phyloP scores from a whole-genome alignment of 2,113 vertebrate species.

The Pelmatolapia mariae region DNA sequence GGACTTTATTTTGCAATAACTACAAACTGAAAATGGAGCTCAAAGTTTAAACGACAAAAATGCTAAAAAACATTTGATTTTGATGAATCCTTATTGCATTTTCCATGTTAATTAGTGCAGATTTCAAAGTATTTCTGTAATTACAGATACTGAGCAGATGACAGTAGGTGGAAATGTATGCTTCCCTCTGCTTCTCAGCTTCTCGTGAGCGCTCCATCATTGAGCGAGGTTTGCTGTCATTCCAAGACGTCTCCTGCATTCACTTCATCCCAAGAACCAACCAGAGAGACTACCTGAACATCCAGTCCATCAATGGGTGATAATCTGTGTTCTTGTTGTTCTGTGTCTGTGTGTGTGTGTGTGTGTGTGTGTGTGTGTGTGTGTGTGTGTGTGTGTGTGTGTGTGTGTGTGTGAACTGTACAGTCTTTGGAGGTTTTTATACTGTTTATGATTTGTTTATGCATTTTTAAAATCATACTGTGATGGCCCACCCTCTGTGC shows the following conservation, averaged over 20 bases:
- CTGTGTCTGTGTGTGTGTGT: neutral
- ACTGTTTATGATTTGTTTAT: neutral
- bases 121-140: neutral
- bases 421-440: neutral
- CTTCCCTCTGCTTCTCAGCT: conserved; percentile 15
- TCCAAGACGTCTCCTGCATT: conserved; percentile 48
- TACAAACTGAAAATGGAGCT: neutral
- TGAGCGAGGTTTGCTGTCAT: conserved; percentile 50
- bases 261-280: conserved; percentile 11
- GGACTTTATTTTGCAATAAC: neutral
- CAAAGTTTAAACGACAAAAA: neutral
- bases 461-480: neutral
- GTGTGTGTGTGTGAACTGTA: neutral
- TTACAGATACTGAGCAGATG: neutral
- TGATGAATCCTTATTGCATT: neutral
- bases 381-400: neutral
- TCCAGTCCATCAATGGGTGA: conserved; percentile 57
- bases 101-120: neutral
- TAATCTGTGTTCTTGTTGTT: neutral
- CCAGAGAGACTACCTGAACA: conserved; percentile 54
- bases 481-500: neutral
- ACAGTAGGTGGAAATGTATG: neutral
- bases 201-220: conserved; percentile 58
- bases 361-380: neutral
- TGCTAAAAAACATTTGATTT: neutral